These are phyloP conservation scores for Oreochromis spilurus DNA, from an alignment of 2,113 vertebrate species.

Conservation along the genomic window DNA sequence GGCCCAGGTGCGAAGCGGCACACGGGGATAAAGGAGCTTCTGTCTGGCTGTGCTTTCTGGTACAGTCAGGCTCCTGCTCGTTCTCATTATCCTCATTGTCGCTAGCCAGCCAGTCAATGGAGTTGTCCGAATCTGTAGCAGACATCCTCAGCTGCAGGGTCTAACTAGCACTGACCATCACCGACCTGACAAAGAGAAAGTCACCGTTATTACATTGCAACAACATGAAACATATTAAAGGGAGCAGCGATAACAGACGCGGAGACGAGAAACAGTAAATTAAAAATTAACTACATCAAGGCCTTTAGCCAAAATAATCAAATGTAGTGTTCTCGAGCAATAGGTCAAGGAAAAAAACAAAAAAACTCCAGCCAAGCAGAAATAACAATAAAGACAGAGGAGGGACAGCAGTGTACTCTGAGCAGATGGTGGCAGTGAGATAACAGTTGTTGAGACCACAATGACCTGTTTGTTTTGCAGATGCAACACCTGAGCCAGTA, in stretches of 20 bases:
- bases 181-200: slow-evolving; percentile 58
- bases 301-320: background rate
- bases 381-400: slow-evolving; percentile 1
- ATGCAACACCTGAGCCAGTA: slow-evolving; percentile 54
- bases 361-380: background rate
- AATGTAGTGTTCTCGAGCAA: background rate
- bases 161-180: slow-evolving; percentile 73
- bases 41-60: slow-evolving; percentile 11
- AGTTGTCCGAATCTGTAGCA: slow-evolving; percentile 77
- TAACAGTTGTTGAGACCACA: slow-evolving; percentile 34
- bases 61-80: slow-evolving; percentile 51
- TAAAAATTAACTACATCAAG: background rate
- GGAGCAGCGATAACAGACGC: background rate
- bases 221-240: background rate
- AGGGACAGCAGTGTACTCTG: background rate
- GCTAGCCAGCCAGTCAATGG: slow-evolving; percentile 77
- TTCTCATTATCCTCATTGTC: slow-evolving; percentile 70
- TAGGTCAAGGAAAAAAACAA: background rate
- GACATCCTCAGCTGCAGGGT: slow-evolving; percentile 74
- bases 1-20: slow-evolving; percentile 9
- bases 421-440: slow-evolving; percentile 45
- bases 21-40: slow-evolving; percentile 9
- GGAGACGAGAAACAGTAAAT: background rate
- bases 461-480: slow-evolving; percentile 56
- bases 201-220: background rate